phyloP scores from a whole-genome alignment of 2,888 invertebrate species.

The Zeuzera pyrina region DNA sequence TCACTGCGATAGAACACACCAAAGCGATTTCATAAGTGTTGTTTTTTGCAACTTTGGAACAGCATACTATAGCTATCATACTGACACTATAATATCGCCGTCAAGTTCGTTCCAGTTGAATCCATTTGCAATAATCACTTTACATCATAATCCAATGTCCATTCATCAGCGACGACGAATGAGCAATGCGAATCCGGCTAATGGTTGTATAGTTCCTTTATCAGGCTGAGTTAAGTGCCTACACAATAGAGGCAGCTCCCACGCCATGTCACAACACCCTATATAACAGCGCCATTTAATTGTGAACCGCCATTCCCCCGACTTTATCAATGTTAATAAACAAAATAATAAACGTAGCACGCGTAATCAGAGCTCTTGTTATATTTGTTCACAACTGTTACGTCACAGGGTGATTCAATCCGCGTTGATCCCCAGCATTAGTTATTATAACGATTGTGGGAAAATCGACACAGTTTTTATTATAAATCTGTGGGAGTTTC shows the following conservation, averaged over 20 bases:
- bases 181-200: slow-evolving; percentile 68
- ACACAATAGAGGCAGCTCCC: slow-evolving; percentile 64
- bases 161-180: slow-evolving; percentile 62
- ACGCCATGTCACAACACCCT: slow-evolving; percentile 70
- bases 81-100: too few species aligned
- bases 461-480: slow-evolving; percentile 62
- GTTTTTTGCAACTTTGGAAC: too few species aligned
- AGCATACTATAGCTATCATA: too few species aligned
- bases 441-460: slow-evolving; percentile 61
- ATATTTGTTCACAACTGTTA: slow-evolving; percentile 30
- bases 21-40: too few species aligned
- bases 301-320: slow-evolving; percentile 21
- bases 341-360: slow-evolving; percentile 4
- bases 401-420: slow-evolving; percentile 53
- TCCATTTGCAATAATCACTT: slow-evolving; percentile 40
- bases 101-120: slow-evolving; percentile 27
- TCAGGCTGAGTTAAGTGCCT: slow-evolving; percentile 64
- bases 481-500: slow-evolving; percentile 67
- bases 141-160: slow-evolving; percentile 65
- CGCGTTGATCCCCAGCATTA: slow-evolving; percentile 51
- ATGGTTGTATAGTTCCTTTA: slow-evolving; percentile 67
- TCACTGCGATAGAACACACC: too few species aligned
- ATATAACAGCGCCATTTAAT: slow-evolving; percentile 28
- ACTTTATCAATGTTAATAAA: slow-evolving; percentile 3
- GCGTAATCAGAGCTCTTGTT: slow-evolving; percentile 23